These are phyloP conservation scores for Cephonodes hylas DNA, from an alignment of 2,888 invertebrate species.

Conservation along the genomic window DNA sequence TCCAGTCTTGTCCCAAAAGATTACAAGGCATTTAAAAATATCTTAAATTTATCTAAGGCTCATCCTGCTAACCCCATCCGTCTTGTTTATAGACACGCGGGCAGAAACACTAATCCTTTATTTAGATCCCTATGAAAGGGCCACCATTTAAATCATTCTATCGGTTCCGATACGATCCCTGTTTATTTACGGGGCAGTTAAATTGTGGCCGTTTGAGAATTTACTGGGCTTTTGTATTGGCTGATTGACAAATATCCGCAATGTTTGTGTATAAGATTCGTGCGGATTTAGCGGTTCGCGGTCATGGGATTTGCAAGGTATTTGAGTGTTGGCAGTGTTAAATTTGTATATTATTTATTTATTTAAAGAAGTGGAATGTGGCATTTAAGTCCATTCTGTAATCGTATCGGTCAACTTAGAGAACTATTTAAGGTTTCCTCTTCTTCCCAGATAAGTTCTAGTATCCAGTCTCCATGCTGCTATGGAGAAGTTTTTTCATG, in stretches of 20 bases:
- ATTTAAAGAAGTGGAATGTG: too few relatives aligned
- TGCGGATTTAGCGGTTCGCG: neutral
- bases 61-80: neutral
- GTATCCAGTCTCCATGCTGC: too few relatives aligned
- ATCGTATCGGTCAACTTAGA: too few relatives aligned
- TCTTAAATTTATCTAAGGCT: neutral
- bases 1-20: too few relatives aligned
- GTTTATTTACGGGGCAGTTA: slow-evolving; percentile 14
- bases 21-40: neutral
- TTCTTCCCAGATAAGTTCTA: too few relatives aligned
- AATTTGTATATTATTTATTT: too few relatives aligned
- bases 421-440: too few relatives aligned
- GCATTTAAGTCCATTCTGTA: too few relatives aligned
- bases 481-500: too few relatives aligned
- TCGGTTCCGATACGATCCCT: slow-evolving; percentile 5
- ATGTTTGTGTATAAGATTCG: neutral
- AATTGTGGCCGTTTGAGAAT: slow-evolving; percentile 12
- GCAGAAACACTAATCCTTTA: slow-evolving; percentile 4
- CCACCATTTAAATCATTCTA: slow-evolving; percentile 13
- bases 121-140: slow-evolving; percentile 1
- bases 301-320: neutral
- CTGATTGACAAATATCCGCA: slow-evolving; percentile 11
- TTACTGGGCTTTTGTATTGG: slow-evolving; percentile 10
- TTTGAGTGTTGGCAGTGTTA: too few relatives aligned
- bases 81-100: neutral